Conservation (phyloP, 2,797 vertebrate genomes). For the Jordanella pulchra region DNA sequence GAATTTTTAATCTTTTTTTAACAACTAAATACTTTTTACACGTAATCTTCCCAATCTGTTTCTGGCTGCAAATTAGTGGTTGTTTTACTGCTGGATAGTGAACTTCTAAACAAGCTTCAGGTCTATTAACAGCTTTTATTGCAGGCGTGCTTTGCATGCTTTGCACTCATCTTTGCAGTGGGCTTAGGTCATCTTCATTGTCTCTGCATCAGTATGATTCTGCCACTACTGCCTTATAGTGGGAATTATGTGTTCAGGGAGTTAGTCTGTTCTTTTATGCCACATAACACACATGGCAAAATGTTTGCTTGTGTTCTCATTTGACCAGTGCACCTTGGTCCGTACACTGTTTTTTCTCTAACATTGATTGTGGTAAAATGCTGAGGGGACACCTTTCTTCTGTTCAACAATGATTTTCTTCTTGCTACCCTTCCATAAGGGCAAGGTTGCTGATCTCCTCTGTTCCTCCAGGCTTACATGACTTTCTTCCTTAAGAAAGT, state of each 20-base stretch:
- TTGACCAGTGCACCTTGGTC: neutral
- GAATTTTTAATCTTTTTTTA: neutral
- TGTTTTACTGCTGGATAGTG: neutral
- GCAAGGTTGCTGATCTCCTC: neutral
- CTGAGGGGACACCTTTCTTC: neutral
- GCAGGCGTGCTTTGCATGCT: too few species aligned
- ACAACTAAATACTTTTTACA: neutral
- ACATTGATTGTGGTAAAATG: neutral
- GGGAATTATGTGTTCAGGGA: neutral
- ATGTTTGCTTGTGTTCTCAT: neutral
- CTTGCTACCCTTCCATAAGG: neutral
- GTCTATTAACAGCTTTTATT: neutral
- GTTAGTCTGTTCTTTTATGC: neutral
- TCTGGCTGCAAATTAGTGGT: neutral
- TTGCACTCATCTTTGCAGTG: neutral
- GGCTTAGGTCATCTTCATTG: neutral
- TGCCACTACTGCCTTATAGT: neutral
- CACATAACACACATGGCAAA: neutral
- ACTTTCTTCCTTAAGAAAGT: neutral
- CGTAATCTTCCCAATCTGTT: neutral
- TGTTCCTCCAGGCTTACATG: neutral
- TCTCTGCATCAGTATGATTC: neutral
- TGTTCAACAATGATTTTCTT: neutral
- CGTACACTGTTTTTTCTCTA: neutral
- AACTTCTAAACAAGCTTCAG: neutral